These are phyloP conservation scores for Pycnonotus jocosus DNA, from an alignment of 2,113 vertebrate species.

Conservation along the genomic window DNA sequence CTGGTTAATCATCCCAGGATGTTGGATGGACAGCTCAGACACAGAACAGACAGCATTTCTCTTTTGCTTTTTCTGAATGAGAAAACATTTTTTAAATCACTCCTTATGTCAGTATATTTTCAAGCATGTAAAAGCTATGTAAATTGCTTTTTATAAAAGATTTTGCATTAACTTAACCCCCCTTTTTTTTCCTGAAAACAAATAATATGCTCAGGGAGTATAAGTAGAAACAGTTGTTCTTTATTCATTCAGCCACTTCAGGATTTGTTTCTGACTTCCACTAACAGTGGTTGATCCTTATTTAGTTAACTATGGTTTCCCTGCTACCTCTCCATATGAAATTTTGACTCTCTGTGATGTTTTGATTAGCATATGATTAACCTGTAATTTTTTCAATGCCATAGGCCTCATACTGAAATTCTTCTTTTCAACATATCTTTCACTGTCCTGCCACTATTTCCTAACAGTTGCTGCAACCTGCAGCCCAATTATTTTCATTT, in stretches of 20 bases:
- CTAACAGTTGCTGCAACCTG: not conserved
- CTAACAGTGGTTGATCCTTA: not conserved
- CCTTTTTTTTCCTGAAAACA: not conserved
- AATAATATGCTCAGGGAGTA: not conserved
- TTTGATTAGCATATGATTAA: not conserved
- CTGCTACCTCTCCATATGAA: not conserved
- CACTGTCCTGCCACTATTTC: not conserved
- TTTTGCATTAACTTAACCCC: not conserved
- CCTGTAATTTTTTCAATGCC: not conserved
- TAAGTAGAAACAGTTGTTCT: not conserved
- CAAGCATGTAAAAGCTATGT: not conserved
- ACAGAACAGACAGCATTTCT: not conserved
- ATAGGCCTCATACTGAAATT: not conserved
- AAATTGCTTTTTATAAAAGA: not conserved
- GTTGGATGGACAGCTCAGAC: not conserved
- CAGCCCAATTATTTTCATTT: not conserved
- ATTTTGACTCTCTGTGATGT: not conserved
- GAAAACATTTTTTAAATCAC: accelerated
- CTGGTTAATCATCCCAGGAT: not conserved
- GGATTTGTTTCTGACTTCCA: not conserved
- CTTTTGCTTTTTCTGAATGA: not conserved
- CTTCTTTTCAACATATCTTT: not conserved
- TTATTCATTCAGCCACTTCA: not conserved
- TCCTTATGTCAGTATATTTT: not conserved
- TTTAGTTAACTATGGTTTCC: not conserved